Evolutionary conservation across 35 echinoderm and acorn worm genomes (phyloP), one percentile per base, ranked within the genome.

Genomic region (Acanthaster planci): DNA sequence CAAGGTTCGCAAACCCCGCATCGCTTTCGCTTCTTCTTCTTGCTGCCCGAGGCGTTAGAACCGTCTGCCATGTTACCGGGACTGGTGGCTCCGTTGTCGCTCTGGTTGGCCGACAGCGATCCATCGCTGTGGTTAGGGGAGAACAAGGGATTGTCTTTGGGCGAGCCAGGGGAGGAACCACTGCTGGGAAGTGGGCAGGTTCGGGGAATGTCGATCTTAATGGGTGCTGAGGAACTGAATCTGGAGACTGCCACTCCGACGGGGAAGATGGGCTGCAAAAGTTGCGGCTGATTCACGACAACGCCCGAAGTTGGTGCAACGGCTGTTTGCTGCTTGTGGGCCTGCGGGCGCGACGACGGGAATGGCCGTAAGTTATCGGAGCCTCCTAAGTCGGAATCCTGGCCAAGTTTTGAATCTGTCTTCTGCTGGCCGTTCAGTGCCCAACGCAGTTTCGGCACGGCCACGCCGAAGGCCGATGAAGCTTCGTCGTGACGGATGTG

Each of bases 1-100:
- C 95, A 97, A 2, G 95, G 95, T 31, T 79, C 91, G 55, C 95
- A 97, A 2, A 87, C 87, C 18, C 95, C 95, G 22, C 95, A 97
- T 5, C 95, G 87, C 55, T 97, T 97, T 31, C 95, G 77, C 64
- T 97, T 97, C 82, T 97, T 97, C 88, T 97, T 97, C 81, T 97
- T 97, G 51, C 88, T 58, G 52, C 86, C 79, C 7, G n/a, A 55
- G 22, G 8, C 14, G 34, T 34, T 72, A 15, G 79, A 60, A 32
- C 85, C 81, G 17, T 56, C 75, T 16, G 80, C 84, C 39, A 51
- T 31, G 51, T 54, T 51, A 31, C 78, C 37, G 39, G 93, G 93
- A 79, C 93, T 95, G 22, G 78, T 60, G 16, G 93, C 89, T 36
- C 93, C 93, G 72, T 91, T 80, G 19, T 87, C 93, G 51, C 93